A percentile compares a stretch with the other conserved stretches of the same genome.
Conservation (phyloP, 2,888 invertebrate genomes). For the Sclerodermus sp. region DNA sequence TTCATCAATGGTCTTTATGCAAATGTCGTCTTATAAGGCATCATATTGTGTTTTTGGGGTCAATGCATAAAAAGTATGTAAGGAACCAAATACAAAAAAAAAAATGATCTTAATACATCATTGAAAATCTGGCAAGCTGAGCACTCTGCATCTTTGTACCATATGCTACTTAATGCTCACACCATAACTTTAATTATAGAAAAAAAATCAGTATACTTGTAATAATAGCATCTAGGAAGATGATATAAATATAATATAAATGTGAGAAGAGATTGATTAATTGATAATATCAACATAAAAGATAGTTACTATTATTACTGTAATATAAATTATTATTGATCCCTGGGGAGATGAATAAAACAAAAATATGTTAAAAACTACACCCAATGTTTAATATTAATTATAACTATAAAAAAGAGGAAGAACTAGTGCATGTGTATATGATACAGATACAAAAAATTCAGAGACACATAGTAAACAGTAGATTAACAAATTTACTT, state of each 20-base stretch:
- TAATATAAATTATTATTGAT: conserved; percentile 57
- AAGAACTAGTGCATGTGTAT: too few species aligned
- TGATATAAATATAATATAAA: conserved; percentile 51
- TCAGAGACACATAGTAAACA: neutral
- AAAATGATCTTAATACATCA: conserved; percentile 8
- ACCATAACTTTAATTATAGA: conserved; percentile 36
- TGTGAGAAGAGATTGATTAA: conserved; percentile 47
- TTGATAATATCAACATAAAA: conserved; percentile 44
- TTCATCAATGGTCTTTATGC: conserved; percentile 21
- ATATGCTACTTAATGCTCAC: conserved; percentile 51
- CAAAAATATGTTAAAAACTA: conserved; percentile 40
- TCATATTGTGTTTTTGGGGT: conserved; percentile 19
- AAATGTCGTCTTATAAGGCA: conserved; percentile 16
- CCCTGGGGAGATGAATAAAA: conserved; percentile 50
- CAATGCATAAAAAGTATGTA: conserved; percentile 5
- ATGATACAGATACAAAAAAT: neutral
- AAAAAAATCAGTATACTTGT: conserved; percentile 44
- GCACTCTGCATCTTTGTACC: conserved; percentile 48
- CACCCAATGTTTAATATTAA: conserved; percentile 18
- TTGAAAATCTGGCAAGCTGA: conserved; percentile 37
- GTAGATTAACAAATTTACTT: neutral
- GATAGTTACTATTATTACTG: conserved; percentile 54
- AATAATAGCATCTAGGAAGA: conserved; percentile 41
- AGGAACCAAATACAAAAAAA: conserved; percentile 9
- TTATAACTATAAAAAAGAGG: neutral